phyloP scores from a whole-genome alignment of 2,797 vertebrate genomes.

The Enteromius argenteus region DNA sequence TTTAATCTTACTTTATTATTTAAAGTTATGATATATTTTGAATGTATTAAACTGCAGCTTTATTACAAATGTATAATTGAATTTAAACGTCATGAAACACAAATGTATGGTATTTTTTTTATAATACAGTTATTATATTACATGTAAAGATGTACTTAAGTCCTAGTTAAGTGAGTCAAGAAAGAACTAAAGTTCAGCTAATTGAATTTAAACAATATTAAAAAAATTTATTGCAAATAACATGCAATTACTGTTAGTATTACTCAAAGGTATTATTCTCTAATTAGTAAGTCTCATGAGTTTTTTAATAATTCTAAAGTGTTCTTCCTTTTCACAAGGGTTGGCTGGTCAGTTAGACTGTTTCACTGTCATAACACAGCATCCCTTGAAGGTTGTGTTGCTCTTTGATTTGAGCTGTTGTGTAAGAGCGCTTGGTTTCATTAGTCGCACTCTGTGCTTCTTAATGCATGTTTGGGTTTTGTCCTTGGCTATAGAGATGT shows the following conservation, averaged over 20 bases:
- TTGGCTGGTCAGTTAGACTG: neutral
- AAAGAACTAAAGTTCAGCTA: neutral
- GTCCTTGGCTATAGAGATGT: slow-evolving; percentile 22
- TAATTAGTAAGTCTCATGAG: neutral
- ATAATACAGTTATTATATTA: too few relatives aligned
- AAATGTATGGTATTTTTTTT: neutral
- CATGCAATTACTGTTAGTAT: neutral
- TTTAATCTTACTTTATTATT: neutral
- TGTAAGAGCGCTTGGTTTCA: slow-evolving; percentile 10
- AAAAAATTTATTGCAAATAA: neutral
- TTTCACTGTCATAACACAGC: neutral
- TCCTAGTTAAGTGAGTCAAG: neutral
- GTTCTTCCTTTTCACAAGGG: neutral
- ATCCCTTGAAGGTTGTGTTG: slow-evolving; percentile 9
- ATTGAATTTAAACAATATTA: neutral
- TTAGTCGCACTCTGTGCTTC: slow-evolving; percentile 19
- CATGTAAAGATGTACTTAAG: too few relatives aligned
- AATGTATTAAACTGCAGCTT: neutral
- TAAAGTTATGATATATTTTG: neutral
- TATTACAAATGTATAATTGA: neutral
- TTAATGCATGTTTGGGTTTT: slow-evolving; percentile 35
- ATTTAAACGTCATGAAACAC: neutral
- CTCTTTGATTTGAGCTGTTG: slow-evolving; percentile 12
- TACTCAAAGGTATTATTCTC: neutral
- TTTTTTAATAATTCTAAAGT: neutral